Percentiles rank a stretch among this genome's conserved stretches.
Conservation (phyloP, 2,113 vertebrate species). For the Nematolebias whitei region DNA sequence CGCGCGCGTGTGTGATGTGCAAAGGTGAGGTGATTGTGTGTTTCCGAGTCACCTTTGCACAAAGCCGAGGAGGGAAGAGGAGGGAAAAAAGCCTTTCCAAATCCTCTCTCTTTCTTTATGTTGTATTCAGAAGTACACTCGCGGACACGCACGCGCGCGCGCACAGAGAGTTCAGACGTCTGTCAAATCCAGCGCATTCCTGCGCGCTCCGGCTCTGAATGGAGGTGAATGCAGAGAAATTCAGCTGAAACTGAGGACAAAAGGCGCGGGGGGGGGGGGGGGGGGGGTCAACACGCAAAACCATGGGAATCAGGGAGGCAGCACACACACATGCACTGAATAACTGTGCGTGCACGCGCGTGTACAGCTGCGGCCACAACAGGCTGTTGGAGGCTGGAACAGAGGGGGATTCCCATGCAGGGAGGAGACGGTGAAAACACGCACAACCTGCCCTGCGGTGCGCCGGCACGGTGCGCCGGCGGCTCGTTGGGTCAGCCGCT, state of each 20-base stretch:
- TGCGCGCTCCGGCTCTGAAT: constrained; percentile 71
- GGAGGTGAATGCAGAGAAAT: constrained; percentile 78
- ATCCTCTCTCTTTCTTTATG: constrained; percentile 43
- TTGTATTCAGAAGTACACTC: too few species aligned
- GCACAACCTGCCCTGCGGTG: constrained; percentile 24
- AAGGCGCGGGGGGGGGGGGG: constrained; percentile 82
- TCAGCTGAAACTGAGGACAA: constrained; percentile 81
- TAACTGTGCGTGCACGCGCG: constrained; percentile 33
- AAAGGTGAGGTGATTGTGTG: constrained; percentile 58
- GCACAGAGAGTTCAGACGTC: constrained; percentile 54
- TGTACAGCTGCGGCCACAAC: constrained; percentile 66
- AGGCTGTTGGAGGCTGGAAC: constrained; percentile 64
- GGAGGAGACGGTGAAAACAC: constrained; percentile 71
- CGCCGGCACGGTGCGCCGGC: constrained; percentile 30
- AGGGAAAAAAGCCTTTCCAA: constrained; percentile 18
- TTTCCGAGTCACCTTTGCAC: constrained; percentile 58
- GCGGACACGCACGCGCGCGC: constrained; percentile 30
- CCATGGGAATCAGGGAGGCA: constrained; percentile 76
- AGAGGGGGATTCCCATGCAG: constrained; percentile 78
- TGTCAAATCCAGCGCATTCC: constrained; percentile 80
- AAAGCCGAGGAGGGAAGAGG: constrained; percentile 19
- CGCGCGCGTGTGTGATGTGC: constrained; percentile 32
- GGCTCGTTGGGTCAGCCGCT: background rate
- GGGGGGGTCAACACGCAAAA: constrained; percentile 76
- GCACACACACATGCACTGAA: constrained; percentile 33